phyloP scores from a whole-genome alignment of 1,140 invertebrate genomes.

The Zaprionus africanus region DNA sequence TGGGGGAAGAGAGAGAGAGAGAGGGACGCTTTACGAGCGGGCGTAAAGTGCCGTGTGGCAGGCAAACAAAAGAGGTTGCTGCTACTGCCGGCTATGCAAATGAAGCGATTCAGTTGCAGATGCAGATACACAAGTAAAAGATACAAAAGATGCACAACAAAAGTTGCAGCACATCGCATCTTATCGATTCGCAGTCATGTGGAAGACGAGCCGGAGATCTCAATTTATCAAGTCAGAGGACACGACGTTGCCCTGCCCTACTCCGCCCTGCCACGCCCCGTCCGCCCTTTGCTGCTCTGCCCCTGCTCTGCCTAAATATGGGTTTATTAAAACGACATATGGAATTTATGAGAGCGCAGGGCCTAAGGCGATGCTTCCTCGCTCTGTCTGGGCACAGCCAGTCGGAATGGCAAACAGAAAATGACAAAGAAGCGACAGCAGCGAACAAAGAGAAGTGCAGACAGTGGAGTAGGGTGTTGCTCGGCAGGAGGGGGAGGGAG shows the following conservation, averaged over 20 bases:
- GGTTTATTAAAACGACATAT: slow-evolving; percentile 61
- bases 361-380: neutral
- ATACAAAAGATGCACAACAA: slow-evolving; percentile 10
- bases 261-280: neutral
- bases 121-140: neutral
- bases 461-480: neutral
- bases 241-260: slow-evolving; percentile 4
- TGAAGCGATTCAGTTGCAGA: slow-evolving; percentile 9
- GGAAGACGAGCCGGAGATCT: slow-evolving; percentile 42
- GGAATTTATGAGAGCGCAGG: slow-evolving; percentile 61
- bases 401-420: slow-evolving; percentile 36
- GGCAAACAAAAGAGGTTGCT: slow-evolving; percentile 16
- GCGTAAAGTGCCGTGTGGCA: slow-evolving; percentile 14
- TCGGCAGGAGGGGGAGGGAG: no score
- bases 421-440: slow-evolving; percentile 36
- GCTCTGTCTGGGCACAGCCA: neutral
- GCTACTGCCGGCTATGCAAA: slow-evolving; percentile 29
- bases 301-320: slow-evolving; percentile 39
- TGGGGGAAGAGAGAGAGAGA: neutral
- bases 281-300: no score
- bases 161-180: slow-evolving; percentile 2
- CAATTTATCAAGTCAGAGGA: slow-evolving; percentile 45
- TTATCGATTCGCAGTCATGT: slow-evolving; percentile 51
- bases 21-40: neutral
- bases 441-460: neutral